A percentile compares a stretch with the other conserved stretches of the same genome.
Evolutionary conservation across 2,113 vertebrate genomes (phyloP).

Genomic region (Noctilio leporinus): DNA sequence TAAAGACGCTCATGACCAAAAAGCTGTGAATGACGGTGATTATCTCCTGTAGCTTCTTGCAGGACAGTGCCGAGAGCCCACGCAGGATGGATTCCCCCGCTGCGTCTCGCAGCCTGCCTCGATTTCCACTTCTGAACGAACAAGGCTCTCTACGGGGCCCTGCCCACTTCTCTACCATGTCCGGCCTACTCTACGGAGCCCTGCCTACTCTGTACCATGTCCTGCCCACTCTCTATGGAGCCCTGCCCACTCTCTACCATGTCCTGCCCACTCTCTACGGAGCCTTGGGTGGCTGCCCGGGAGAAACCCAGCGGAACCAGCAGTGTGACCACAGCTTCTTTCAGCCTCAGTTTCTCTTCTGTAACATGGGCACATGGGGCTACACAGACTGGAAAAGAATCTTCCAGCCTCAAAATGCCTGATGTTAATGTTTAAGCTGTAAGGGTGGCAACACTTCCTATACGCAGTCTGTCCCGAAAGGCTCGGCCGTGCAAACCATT

Average conservation of each 20-base stretch:
- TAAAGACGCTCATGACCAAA: neutral
- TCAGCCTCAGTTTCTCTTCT: neutral
- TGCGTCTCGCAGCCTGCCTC: slow-evolving; percentile 37
- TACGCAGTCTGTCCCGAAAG: no score
- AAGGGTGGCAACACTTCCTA: neutral
- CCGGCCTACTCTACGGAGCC: no score
- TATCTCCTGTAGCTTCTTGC: neutral
- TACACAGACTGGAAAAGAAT: neutral
- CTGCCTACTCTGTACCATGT: no score
- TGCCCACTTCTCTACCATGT: no score
- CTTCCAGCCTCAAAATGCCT: neutral
- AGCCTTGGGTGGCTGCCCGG: rapidly evolving
- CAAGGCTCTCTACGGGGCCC: neutral
- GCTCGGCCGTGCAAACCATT: no score
- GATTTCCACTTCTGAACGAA: slow-evolving; percentile 56
- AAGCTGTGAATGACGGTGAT: neutral
- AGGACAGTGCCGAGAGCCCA: neutral
- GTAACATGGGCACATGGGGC: neutral
- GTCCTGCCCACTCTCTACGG: neutral
- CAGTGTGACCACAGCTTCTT: neutral
- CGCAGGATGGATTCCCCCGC: slow-evolving; percentile 21
- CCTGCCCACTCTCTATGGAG: no score
- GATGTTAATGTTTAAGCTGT: neutral
- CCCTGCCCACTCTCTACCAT: no score
- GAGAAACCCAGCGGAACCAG: neutral